Evolutionary conservation across 2,888 invertebrate genomes (phyloP), one percentile per base, ranked within the genome.

Genomic region (Arenicola marina): DNA sequence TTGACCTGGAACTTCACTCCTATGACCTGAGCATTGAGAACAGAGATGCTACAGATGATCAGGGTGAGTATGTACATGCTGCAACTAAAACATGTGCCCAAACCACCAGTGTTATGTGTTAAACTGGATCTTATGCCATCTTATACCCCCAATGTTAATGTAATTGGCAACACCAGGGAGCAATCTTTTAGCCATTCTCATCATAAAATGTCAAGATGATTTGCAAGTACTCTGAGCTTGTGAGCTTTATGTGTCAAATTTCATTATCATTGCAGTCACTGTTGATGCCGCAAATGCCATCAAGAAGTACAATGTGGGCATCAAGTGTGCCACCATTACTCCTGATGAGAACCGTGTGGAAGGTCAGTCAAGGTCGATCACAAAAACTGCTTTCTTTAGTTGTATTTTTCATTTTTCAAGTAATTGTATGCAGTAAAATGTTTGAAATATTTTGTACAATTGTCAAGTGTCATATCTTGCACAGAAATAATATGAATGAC

Each of bases 301-400:
- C 61, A 92, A 94, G 83, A 93, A 94, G 81, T 97, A 95, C 86
- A 96, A 95, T 84, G 98, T 99, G 56, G 99, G 98, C 46, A 93
- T 99, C 72, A 99, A 99, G 84, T 99, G 99, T 86, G 98, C 98
- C 29, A 87, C 98, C 1, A 99, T 98, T 70, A 98, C 98, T 0
- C 97, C 98, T 1, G 98, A 98, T 83, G 98, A 98, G 84, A 92
- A 92, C 43, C 88, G 98, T 80, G 95, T 98, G 0, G 91, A 93
- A 84, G 86, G 86, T 85, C 76, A 54, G 67, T 60, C n/a, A n/a
- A n/a, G n/a, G n/a, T 33, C n/a, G n/a, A n/a, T n/a, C n/a, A n/a
- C n/a, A n/a, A n/a, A n/a, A n/a, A n/a, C n/a, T n/a, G n/a, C n/a
- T n/a, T n/a, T n/a, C n/a, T 15, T 38, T 38, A 15, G 33, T 29